Evolutionary conservation across 2,888 invertebrate species (phyloP), one percentile per base, ranked within the genome.

Genomic region (Frankliniella fusca): DNA sequence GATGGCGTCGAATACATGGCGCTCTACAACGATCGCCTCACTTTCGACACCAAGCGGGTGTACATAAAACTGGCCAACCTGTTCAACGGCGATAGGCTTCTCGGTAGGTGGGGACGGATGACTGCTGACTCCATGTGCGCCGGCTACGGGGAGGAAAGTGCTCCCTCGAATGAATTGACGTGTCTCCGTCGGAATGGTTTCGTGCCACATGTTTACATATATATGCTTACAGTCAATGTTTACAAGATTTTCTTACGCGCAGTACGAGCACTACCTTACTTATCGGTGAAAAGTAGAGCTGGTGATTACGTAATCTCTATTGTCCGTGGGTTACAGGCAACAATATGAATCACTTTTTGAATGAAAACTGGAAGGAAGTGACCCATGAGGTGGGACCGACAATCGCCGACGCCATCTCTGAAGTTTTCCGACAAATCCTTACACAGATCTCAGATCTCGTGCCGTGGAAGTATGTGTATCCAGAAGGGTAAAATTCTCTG

Each of bases 281-380:
- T 38, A 38, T 38, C 38, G 5, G 38, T 38, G 38, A 2, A 38
- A 2, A 2, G 38, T 2, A 38, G 38, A 38, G 5, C 38, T 2
- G 38, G 38, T 38, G 38, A 38, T 5, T 2, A 38, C 38, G 3
- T 38, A 38, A 38, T 38, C 38, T 5, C 38, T 38, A 38, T 38
- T 5, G 5, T 76, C 27, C 20, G 48, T 81, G 81, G 54, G n/a
- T 85, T 84, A 38, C 84, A 86, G 86, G 90, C 0, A 88, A 89
- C 38, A 89, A 87, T 83, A 88, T 89, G 87, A 90, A 90, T 84
- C 81, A 84, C 9, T 89, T 90, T 83, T 84, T 90, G 10, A 90
- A 90, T 85, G 89, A 89, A 50, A 90, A 90, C 83, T 89, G 89
- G 89, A 80, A 84, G 48, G 88, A 88, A 3, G 87, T 90, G 48